Evolutionary conservation across 2,797 vertebrate genomes (phyloP), one percentile per base, ranked within the genome.

Genomic region (Xenentodon cancila): DNA sequence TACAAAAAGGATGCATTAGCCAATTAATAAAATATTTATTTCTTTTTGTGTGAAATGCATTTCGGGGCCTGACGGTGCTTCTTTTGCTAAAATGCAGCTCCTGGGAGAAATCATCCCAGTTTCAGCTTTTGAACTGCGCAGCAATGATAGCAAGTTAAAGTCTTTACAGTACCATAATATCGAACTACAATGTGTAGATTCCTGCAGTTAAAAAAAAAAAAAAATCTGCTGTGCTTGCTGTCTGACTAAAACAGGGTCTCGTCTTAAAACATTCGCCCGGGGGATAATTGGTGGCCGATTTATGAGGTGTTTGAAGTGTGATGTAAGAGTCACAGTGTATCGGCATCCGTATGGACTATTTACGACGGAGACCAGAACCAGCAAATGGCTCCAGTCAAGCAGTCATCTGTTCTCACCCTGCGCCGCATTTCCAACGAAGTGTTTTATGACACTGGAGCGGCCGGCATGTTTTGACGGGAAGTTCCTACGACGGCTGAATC

Each of bases 221-320:
- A 13, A 11, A 27, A 12, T 7, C 19, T n/a, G 48, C 15, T 21
- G n/a, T 21, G 2, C 0, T 0, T 7, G 9, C 52, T 47, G 59
- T 55, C 18, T 34, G 43, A 27, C 48, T 61, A 50, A 19, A 58
- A 64, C 53, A 63, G 68, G 55, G 32, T 68, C 55, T 45, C 5
- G 32, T 68, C 55, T 45, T 5, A 51, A 87, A 87, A 88, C 71
- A 85, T 7, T 21, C 5, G 68, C 65, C 75, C 9, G 54, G 44
- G 34, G 48, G 48, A 77, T 89, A 84, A 89, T 89, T 83, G 84
- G 60, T 7, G 53, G 59, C 49, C 82, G 87, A 91, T 92, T 90
- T 87, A 89, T 21, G 73, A 75, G 70, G 70, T 52, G 73, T 61
- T 68, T 61, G 77, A 71, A 71, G 75, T 80, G 83, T 79, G 71